Conservation (phyloP, 2,888 invertebrate species). For the Falcaria lacertinaria region DNA sequence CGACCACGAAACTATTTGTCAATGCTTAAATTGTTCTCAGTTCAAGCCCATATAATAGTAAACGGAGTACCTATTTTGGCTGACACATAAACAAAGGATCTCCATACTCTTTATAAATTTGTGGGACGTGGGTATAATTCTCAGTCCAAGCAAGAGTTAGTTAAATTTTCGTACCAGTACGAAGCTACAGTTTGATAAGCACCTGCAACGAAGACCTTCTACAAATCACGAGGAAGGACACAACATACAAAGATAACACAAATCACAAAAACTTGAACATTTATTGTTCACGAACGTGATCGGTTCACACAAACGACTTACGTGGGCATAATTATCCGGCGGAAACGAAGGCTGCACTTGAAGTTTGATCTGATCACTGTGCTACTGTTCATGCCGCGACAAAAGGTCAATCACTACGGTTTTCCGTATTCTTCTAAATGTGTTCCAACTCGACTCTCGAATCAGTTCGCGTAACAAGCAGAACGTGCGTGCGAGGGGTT, state of each 20-base stretch:
- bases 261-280: slow-evolving; percentile 5
- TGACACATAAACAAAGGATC: too few species aligned
- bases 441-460: neutral
- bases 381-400: slow-evolving; percentile 42
- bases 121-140: too few species aligned
- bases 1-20: too few species aligned
- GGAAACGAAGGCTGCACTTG: slow-evolving; percentile 14
- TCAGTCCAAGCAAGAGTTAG: too few species aligned
- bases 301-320: slow-evolving; percentile 25
- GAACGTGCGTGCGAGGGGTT: slow-evolving; percentile 31
- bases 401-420: slow-evolving; percentile 7
- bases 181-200: neutral
- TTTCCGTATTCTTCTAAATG: slow-evolving; percentile 12
- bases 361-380: slow-evolving; percentile 12
- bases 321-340: slow-evolving; percentile 41
- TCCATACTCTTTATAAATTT: too few species aligned
- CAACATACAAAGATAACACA: neutral
- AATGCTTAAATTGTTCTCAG: too few species aligned
- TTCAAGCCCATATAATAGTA: too few species aligned
- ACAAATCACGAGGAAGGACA: neutral
- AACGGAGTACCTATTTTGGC: too few species aligned
- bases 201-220: neutral
- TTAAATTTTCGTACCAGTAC: neutral
- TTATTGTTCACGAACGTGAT: slow-evolving; percentile 15
- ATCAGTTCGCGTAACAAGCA: neutral